Base-by-base conservation (phyloP, 2,888 invertebrate species). In the Ctena decussata region DNA sequence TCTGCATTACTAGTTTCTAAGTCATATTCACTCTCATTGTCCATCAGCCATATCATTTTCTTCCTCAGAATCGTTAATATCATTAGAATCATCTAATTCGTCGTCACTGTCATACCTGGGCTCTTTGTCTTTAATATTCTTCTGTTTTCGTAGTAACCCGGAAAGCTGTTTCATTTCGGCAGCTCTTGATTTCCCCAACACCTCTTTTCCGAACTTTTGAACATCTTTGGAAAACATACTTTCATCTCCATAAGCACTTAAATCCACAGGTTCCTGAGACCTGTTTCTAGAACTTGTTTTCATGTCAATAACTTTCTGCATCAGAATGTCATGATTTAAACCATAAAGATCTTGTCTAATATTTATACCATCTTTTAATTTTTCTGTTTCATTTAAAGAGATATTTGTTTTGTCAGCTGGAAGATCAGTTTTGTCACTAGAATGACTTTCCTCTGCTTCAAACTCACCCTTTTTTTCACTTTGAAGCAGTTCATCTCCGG, bases 281-380 rank as follows among this genome's bases (percentile, higher is more conserved):
- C 65, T 65, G 27, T 57, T 2, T 53, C 53, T 53, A 21, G 65
- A 65, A 21, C 65, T 35, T 35, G 3, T 35, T 65, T 65, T 65
- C 65, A 65, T 35, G 24, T 30, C 24, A 8, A 60, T 27, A 1
- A 83, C 57, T 75, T 83, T 83, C 46, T 84, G 41, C 65, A 70
- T 77, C 0, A 77, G 8, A 0, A 32, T 30, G 21, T 77, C 73
- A 65, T 74, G 80, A 12, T 71, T 65, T 8, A 80, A 39, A 11
- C 76, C 80, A 37, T 57, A 72, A 5, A 75, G 46, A 49, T 80
- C 76, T 37, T 80, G 73, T 73, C 77, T 69, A 65, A 77, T 72
- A 11, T 70, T 30, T 2, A 27, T 2, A n/a, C 6, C 35, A 37
- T 39, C 39, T 41, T 21, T 27, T 39, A n/a, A 41, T 21, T 12